Base-by-base conservation (phyloP, 2,888 invertebrate genomes). In the Pyrrhosoma nymphula region DNA sequence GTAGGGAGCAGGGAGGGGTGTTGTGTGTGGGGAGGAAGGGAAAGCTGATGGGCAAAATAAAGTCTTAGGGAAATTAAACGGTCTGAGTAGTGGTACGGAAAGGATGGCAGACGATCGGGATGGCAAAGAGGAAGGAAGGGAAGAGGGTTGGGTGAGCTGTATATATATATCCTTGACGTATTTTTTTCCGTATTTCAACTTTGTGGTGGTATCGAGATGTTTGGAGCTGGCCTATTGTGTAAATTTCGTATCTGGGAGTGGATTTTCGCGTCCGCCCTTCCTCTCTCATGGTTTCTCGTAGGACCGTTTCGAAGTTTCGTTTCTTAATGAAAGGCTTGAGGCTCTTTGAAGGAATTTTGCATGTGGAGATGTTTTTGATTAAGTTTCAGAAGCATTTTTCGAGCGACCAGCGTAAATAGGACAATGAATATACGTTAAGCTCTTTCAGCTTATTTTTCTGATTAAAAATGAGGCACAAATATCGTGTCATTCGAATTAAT, bases 51-150 rank as follows among this genome's bases (percentile, higher is more conserved):
- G 56, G 39, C 60, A 39, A 93, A 93, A 93, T 69, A 69, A 93
- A 69, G 39, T 63, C 69, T 93, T 69, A 47, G 75, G 93, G n/a
- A 93, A 93, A 93, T 93, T 93, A 93, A 93, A 93, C 47, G 93
- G 93, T 93, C 75, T 23, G 60, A 39, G 23, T n/a, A n/a, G 26
- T 91, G 91, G 91, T 39, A 30, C 56, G 30, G 63, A 14, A 56
- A 63, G 47, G 47, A 47, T 47, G 47, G 47, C 47, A 47, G 63
- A 63, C 12, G 91, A 35, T 82, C n/a, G 69, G 10, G 35, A 69
- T 63, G 91, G 93, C 16, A n/a, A 39, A 0, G 91, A 12, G 56
- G 14, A 26, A 18, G 60, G 60, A 26, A 18, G 60, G 60, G 18
- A 35, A 47, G 69, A 69, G 39, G 69, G 60, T 23, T 30, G 26